Evolutionary conservation across 2,888 invertebrate species (phyloP).

Genomic region (Antheraea assamensis): DNA sequence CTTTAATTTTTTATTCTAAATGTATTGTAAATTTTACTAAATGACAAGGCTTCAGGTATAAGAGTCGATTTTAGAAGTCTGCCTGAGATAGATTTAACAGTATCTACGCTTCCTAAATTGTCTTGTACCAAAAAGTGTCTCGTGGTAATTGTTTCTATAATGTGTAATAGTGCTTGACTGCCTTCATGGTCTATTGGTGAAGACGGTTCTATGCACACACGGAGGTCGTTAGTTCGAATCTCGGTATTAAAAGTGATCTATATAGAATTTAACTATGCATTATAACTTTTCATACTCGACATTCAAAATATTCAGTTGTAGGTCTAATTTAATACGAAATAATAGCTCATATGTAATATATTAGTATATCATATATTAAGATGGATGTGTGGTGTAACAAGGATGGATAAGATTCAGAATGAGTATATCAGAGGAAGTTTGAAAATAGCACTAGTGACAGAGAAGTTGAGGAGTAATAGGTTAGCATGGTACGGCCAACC

Average conservation of each 20-base stretch:
- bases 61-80: neutral
- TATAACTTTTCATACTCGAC: neutral
- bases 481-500: too few relatives aligned
- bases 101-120: neutral
- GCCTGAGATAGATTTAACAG: neutral
- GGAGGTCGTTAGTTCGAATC: conserved; percentile 10
- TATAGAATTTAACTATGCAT: neutral
- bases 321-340: too few relatives aligned
- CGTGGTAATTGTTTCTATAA: neutral
- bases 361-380: too few relatives aligned
- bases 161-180: conserved; percentile 4
- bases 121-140: neutral
- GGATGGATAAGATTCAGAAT: too few relatives aligned
- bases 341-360: too few relatives aligned
- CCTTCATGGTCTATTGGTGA: conserved; percentile 12
- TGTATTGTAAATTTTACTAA: neutral
- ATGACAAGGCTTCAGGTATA: neutral
- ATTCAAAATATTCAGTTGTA: too few relatives aligned
- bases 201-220: neutral
- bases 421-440: too few relatives aligned
- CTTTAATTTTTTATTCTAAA: too few relatives aligned
- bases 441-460: too few relatives aligned
- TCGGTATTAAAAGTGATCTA: neutral
- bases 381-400: too few relatives aligned
- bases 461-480: too few relatives aligned